Conservation (phyloP, 1,140 invertebrate genomes). For the Onthophagus taurus region DNA sequence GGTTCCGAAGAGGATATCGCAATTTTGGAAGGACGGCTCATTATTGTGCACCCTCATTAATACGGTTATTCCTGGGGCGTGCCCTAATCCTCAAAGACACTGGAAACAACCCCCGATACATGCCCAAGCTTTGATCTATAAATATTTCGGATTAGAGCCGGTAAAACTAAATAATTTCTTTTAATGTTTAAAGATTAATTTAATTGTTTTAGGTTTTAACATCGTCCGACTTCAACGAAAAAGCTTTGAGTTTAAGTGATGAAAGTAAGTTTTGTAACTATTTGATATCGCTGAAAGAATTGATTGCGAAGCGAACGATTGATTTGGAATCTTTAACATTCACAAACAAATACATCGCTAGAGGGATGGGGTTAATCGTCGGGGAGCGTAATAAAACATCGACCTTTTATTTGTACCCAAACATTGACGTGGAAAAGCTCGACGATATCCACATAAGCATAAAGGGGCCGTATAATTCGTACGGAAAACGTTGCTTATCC, state of each 20-base stretch:
- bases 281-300: constrained; percentile 38
- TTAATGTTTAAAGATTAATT: neutral
- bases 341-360: constrained; percentile 44
- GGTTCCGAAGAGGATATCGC: constrained; percentile 24
- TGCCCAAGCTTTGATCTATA: constrained; percentile 45
- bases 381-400: constrained; percentile 42
- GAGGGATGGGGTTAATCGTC: constrained; percentile 46
- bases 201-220: constrained; percentile 43
- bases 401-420: constrained; percentile 30
- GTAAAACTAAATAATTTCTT: constrained; percentile 30
- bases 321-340: constrained; percentile 32
- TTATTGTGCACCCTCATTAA: constrained; percentile 47
- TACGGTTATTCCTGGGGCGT: constrained; percentile 44
- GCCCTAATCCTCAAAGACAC: constrained; percentile 42
- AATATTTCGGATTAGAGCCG: constrained; percentile 46
- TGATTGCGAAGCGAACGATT: constrained; percentile 33
- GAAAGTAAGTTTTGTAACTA: constrained; percentile 45
- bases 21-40: constrained; percentile 47
- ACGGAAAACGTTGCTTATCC: constrained; percentile 19
- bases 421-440: constrained; percentile 9
- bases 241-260: constrained; percentile 37
- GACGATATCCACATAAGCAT: constrained; percentile 23
- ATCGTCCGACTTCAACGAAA: constrained; percentile 40
- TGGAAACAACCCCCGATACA: constrained; percentile 42
- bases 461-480: constrained; percentile 25